Conservation (phyloP, 64 coral and sea anemone species). For the Exaiptasia diaphana region DNA sequence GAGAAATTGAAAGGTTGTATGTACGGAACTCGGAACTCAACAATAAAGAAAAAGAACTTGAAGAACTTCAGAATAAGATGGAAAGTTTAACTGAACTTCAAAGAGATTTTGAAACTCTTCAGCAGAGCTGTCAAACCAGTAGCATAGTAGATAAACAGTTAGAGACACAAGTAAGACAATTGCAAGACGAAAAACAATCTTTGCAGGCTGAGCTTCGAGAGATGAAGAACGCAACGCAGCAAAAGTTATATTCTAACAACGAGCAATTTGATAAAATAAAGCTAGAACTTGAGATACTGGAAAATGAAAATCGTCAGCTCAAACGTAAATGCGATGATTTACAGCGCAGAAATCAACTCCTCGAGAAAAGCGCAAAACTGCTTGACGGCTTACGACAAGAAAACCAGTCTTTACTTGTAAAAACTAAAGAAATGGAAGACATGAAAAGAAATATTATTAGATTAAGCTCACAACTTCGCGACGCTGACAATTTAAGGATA, state of each 20-base stretch:
- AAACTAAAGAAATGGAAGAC: conserved; percentile 70
- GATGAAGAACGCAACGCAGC: conserved; percentile 16
- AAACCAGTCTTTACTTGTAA: conserved; percentile 45
- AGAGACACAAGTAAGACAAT: background rate
- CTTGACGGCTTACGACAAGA: conserved; percentile 47
- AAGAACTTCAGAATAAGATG: conserved; percentile 5
- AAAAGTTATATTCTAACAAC: conserved; percentile 11
- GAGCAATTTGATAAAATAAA: conserved; percentile 44
- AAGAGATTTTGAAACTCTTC: conserved; percentile 22
- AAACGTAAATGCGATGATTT: conserved; percentile 25
- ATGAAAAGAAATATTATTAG: conserved; percentile 66
- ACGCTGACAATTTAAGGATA: conserved; percentile 32
- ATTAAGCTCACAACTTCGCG: conserved; percentile 62
- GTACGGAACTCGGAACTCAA: conserved; percentile 43
- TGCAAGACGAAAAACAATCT: conserved; percentile 1
- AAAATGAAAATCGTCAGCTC: conserved; percentile 51
- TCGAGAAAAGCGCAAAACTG: conserved; percentile 3
- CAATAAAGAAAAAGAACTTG: conserved; percentile 27
- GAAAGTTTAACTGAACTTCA: background rate
- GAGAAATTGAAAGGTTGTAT: conserved; percentile 58
- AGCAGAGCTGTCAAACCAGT: background rate
- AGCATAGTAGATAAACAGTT: conserved; percentile 4
- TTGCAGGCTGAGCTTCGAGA: background rate
- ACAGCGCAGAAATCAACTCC: conserved; percentile 29
- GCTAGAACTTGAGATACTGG: conserved; percentile 5